Percentiles rank a stretch among this genome's conserved stretches.
Evolutionary conservation across 2,797 vertebrate genomes (phyloP).

Genomic region (Ctenopoma multispine): DNA sequence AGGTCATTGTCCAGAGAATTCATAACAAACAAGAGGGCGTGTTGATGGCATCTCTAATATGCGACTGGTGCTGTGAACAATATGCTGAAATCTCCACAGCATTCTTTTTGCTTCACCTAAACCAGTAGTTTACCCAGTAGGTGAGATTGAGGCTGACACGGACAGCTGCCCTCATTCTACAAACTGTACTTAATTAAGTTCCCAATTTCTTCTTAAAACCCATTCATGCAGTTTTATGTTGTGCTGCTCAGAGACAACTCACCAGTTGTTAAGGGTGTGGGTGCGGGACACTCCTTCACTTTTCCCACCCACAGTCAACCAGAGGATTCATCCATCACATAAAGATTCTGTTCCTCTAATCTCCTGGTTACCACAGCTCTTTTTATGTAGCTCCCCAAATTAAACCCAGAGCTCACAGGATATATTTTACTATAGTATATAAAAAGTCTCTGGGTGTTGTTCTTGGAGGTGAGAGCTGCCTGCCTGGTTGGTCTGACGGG

Average conservation of each 20-base stretch:
- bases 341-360: constrained; percentile 15
- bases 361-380: constrained; percentile 7
- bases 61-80: no score
- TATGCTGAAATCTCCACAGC: no score
- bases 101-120: no score
- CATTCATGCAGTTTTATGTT: no score
- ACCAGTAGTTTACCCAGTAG: no score
- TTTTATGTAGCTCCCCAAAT: constrained; percentile 33
- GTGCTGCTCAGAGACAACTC: constrained; percentile 20
- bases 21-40: no score
- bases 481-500: constrained; percentile 51
- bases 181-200: no score
- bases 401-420: constrained; percentile 23
- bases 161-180: no score
- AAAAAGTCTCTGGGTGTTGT: constrained; percentile 50
- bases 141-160: no score
- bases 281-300: constrained; percentile 23
- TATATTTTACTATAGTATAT: constrained; percentile 18
- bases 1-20: no score
- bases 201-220: no score
- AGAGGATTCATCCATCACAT: constrained; percentile 33
- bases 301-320: constrained; percentile 23
- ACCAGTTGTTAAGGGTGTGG: constrained; percentile 5
- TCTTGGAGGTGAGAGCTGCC: constrained; percentile 40
- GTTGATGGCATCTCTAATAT: no score